Conservation (phyloP, 2,888 invertebrate species). For the Diarsia brunnea region DNA sequence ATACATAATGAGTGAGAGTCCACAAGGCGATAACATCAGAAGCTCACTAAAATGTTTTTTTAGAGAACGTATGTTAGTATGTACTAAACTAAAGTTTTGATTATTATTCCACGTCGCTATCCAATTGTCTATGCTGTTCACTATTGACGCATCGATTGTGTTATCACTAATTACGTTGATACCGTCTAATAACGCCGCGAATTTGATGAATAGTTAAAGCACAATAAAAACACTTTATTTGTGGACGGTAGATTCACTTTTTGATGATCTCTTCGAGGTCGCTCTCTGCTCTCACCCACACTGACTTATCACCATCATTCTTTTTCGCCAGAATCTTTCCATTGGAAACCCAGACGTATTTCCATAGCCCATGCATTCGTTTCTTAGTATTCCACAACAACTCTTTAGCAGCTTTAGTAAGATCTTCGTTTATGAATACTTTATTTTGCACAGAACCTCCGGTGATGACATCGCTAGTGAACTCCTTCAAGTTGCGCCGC, state of each 20-base stretch:
- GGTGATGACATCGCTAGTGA: no score
- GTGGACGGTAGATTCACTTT: not conserved
- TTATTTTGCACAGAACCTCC: not conserved
- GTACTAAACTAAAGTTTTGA: not conserved
- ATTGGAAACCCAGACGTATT: not conserved
- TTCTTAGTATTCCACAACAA: not conserved
- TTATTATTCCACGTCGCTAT: not conserved
- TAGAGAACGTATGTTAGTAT: not conserved
- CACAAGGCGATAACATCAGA: no score
- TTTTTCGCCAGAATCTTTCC: not conserved
- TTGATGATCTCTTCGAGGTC: not conserved
- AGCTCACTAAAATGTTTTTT: slow-evolving; percentile 1
- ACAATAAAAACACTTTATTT: not conserved
- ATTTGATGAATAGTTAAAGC: not conserved
- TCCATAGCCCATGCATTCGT: not conserved
- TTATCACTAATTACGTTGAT: not conserved
- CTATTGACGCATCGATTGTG: not conserved
- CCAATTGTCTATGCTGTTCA: slow-evolving; percentile 1
- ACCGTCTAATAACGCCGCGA: not conserved
- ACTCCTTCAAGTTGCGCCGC: no score
- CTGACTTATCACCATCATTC: not conserved
- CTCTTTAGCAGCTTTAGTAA: no score
- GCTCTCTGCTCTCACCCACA: not conserved
- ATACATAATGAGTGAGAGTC: no score
- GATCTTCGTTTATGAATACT: no score